These are phyloP conservation scores for Cantharis rustica DNA, from an alignment of 2,888 invertebrate species.

Conservation along the genomic window DNA sequence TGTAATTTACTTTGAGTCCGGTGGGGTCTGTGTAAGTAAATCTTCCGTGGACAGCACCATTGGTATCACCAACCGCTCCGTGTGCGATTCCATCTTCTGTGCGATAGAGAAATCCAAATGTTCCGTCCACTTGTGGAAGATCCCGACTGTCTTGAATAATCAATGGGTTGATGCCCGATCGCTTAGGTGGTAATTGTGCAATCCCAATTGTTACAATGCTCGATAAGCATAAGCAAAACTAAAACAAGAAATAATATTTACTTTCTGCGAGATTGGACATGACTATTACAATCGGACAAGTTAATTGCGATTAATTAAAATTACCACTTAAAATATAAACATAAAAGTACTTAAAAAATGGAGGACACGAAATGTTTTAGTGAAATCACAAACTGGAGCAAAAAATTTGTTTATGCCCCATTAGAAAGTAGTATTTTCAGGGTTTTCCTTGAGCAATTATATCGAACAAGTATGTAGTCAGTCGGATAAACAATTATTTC, in stretches of 20 bases:
- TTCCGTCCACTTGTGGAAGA: constrained; percentile 53
- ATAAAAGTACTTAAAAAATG: neutral
- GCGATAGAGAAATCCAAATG: constrained; percentile 54
- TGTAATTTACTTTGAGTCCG: constrained; percentile 54
- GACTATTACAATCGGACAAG: neutral
- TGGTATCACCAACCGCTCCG: constrained; percentile 52
- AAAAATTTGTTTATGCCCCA: constrained; percentile 9
- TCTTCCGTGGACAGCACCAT: constrained; percentile 52
- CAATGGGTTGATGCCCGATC: constrained; percentile 43
- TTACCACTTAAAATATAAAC: neutral
- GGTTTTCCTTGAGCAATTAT: constrained; percentile 5
- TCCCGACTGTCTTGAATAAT: constrained; percentile 54
- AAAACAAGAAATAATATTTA: neutral
- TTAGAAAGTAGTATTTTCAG: constrained; percentile 17
- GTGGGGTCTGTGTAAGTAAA: constrained; percentile 56
- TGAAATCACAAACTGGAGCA: constrained; percentile 10
- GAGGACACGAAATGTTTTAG: neutral
- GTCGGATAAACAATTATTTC: neutral
- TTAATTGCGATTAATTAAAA: neutral
- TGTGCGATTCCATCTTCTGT: constrained; percentile 56
- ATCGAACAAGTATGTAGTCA: neutral
- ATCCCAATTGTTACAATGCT: neutral
- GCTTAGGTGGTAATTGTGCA: constrained; percentile 18
- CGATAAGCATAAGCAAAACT: neutral
- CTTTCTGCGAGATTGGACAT: no score